Evolutionary conservation across 1,140 invertebrate genomes (phyloP).

Genomic region (Trinorchestia longiramus): DNA sequence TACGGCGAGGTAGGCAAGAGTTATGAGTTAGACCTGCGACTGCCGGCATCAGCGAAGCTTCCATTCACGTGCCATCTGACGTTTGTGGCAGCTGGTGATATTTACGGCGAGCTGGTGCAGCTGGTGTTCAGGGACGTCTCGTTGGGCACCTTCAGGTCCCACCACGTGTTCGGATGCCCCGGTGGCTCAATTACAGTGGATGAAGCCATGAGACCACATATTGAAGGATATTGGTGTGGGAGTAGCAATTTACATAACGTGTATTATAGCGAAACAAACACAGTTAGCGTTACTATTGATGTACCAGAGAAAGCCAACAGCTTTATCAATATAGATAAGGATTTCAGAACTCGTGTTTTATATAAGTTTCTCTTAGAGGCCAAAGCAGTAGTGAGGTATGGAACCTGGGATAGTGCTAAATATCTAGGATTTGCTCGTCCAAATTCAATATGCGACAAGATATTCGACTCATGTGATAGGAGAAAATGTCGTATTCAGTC

Average conservation of each 20-base stretch:
- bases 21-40: conserved; percentile 80
- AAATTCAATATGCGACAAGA: conserved; percentile 80
- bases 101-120: conserved; percentile 86
- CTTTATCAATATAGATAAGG: conserved; percentile 58
- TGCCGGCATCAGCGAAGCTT: conserved; percentile 77
- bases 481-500: conserved; percentile 87
- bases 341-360: conserved; percentile 59
- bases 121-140: conserved; percentile 72
- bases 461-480: conserved; percentile 89
- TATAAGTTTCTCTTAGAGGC: conserved; percentile 65
- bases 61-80: conserved; percentile 89
- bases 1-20: conserved; percentile 83
- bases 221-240: conserved; percentile 85
- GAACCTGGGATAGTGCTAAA: conserved; percentile 66
- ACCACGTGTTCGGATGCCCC: conserved; percentile 66
- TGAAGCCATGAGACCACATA: conserved; percentile 78
- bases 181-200: conserved; percentile 78
- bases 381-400: conserved; percentile 64
- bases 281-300: conserved; percentile 81
- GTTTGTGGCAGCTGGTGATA: conserved; percentile 86
- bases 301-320: conserved; percentile 69
- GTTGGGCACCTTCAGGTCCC: conserved; percentile 63
- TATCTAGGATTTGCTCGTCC: conserved; percentile 62
- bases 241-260: conserved; percentile 86
- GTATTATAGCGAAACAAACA: conserved; percentile 85